Percentiles rank a stretch among this genome's conserved stretches.
Evolutionary conservation across 2,113 vertebrate species (phyloP).

Genomic region (Trichomycterus rosablanca): DNA sequence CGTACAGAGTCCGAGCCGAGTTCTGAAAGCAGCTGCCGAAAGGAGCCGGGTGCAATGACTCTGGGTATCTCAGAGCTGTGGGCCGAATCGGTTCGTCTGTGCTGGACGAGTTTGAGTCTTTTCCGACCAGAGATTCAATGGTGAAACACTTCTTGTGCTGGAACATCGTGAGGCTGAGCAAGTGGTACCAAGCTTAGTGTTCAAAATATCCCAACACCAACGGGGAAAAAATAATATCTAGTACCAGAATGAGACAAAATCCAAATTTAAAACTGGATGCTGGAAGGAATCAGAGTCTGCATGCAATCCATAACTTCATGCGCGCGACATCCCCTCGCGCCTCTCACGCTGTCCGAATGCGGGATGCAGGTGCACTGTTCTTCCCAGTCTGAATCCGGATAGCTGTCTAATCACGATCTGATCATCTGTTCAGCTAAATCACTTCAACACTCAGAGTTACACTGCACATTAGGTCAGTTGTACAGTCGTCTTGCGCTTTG

Average conservation of each 20-base stretch:
- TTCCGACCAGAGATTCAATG: conserved; percentile 74
- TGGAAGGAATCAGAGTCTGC: conserved; percentile 28
- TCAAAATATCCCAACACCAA: not conserved
- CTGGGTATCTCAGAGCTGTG: conserved; percentile 64
- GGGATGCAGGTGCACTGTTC: conserved; percentile 11
- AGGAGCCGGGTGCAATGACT: conserved; percentile 63
- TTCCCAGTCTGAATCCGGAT: not conserved
- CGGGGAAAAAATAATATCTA: not conserved
- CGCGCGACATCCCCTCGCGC: not conserved
- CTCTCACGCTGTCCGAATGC: conserved; percentile 14
- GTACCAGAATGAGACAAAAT: not conserved
- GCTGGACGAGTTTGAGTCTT: conserved; percentile 55
- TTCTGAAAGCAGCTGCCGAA: conserved; percentile 71
- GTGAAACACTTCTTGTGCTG: conserved; percentile 69
- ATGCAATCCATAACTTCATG: conserved; percentile 56
- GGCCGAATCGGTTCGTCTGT: conserved; percentile 67
- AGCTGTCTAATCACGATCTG: conserved; percentile 6
- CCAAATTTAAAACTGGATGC: conserved; percentile 30
- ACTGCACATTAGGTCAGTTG: no score
- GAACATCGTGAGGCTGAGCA: conserved; percentile 54
- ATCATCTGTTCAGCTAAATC: not conserved
- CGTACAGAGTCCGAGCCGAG: conserved; percentile 64
- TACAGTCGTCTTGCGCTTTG: no score
- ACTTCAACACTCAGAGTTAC: no score
- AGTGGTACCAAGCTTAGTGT: not conserved